Base-by-base conservation (phyloP, 1,140 invertebrate species). In the Fragariocoptes setiger region DNA sequence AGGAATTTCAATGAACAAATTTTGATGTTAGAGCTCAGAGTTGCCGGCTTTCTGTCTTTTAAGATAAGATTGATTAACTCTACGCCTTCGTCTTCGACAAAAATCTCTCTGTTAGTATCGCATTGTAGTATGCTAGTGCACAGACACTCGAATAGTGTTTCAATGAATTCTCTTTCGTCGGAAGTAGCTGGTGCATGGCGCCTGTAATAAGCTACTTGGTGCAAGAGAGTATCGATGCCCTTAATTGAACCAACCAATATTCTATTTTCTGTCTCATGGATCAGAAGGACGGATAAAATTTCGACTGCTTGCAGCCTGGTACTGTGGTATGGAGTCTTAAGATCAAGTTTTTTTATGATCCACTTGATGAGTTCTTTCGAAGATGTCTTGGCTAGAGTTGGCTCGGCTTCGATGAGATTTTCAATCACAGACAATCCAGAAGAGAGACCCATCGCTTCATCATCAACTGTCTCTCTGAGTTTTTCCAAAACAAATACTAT, bases 101-200 rank as follows among this genome's bases (percentile, higher is more conserved):
- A 99, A 43, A 72, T 67, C 40, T 85, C 76, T 44, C 83, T 66
- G 60, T 99, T 99, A 40, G 70, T 58, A 4, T 71, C 62, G 39
- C 38, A 47, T 41, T 72, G 66, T 69, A 94, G 75, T 38, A 99
- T 63, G 44, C 79, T 71, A 12, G 83, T 90, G 56, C 90, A 97
- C 14, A 99, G 61, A 47, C 73, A 72, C 55, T 95, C 77, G 53
- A 97, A 99, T 37, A 99, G 61, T 62, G 97, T 97, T 56, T 95
- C 88, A 86, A 99, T 95, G 53, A 85, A 75, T 60, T 99, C 92
- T 51, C 79, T 70, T 57, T 99, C 90, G 58, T 97, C 86, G 8
- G 68, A 68, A 41, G 69, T 71, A 38, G 60, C 64, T 1, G 88
- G 88, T 63, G 95, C 83, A 53, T 92, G 79, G 37, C 79, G 62